phyloP scores from a whole-genome alignment of 2,888 invertebrate species.

The Cenopis cana region DNA sequence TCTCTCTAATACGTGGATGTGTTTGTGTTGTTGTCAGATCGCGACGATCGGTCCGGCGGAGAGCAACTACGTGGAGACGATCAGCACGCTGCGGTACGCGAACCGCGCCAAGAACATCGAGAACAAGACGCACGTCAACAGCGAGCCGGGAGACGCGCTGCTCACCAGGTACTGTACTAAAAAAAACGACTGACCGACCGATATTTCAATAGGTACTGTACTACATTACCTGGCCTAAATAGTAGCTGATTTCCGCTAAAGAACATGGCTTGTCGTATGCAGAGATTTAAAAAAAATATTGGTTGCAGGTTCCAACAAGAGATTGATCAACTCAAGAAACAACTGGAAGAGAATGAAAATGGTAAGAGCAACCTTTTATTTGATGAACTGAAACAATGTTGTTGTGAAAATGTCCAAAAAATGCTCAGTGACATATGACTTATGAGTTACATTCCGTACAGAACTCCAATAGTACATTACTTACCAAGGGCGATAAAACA shows the following conservation, averaged over 20 bases:
- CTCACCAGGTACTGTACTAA: conserved; percentile 87
- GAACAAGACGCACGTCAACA: conserved; percentile 97
- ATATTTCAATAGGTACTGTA: too few relatives aligned
- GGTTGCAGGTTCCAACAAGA: conserved; percentile 94
- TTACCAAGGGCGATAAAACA: too few relatives aligned
- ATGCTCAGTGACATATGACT: too few relatives aligned
- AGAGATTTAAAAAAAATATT: not conserved
- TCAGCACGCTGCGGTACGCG: conserved; percentile 98
- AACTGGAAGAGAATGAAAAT: conserved; percentile 90
- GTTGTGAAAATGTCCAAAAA: too few relatives aligned
- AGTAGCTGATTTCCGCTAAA: too few relatives aligned
- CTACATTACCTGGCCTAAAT: too few relatives aligned
- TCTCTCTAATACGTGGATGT: too few relatives aligned
- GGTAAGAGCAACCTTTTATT: conserved; percentile 56
- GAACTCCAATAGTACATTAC: too few relatives aligned
- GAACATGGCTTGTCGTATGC: not conserved
- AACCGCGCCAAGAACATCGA: conserved; percentile 99
- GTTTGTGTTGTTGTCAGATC: conserved; percentile 86
- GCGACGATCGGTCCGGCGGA: conserved; percentile 99
- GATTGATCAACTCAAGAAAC: conserved; percentile 95
- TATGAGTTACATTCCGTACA: too few relatives aligned
- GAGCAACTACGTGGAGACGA: conserved; percentile 98
- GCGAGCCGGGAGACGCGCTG: conserved; percentile 98
- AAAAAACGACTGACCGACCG: too few relatives aligned
- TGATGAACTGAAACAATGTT: too few relatives aligned